Evolutionary conservation across 1,140 invertebrate genomes (phyloP).

Genomic region (Tetragonula clypearis): DNA sequence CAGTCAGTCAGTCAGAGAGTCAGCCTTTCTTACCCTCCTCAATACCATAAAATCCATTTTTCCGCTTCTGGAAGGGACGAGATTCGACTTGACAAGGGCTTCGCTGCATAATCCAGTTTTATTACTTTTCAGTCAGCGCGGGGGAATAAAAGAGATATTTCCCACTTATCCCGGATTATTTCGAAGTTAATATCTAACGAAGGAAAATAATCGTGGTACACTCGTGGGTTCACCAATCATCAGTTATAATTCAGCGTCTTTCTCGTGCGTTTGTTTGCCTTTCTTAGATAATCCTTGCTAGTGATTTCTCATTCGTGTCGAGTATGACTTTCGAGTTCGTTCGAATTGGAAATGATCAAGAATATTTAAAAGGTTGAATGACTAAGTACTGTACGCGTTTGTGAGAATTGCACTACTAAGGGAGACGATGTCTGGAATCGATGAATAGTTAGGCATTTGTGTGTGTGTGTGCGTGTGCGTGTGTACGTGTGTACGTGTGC

Average conservation of each 20-base stretch:
- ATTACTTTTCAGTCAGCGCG: conserved; percentile 68
- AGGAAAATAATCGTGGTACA: conserved; percentile 49
- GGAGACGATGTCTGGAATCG: conserved; percentile 20
- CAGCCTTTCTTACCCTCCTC: conserved; percentile 53
- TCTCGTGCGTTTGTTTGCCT: neutral
- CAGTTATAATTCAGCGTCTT: conserved; percentile 7
- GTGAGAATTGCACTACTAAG: neutral
- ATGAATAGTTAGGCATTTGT: neutral
- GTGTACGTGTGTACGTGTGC: neutral
- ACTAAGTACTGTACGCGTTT: neutral
- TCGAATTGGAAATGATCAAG: neutral
- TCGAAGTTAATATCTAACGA: conserved; percentile 61
- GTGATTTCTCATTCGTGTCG: conserved; percentile 12
- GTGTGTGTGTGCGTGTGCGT: too few relatives aligned
- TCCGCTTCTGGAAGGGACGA: conserved; percentile 56
- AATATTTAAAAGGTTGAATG: neutral
- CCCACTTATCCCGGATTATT: conserved; percentile 66
- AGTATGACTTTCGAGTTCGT: neutral
- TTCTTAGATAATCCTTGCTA: neutral
- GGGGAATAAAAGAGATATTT: conserved; percentile 53
- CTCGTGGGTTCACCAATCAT: conserved; percentile 2
- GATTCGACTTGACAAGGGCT: conserved; percentile 53
- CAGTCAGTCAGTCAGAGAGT: conserved; percentile 60
- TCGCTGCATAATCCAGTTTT: conserved; percentile 65
- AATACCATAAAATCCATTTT: conserved; percentile 64